Conservation (phyloP, 2,797 vertebrate genomes). For the Odontamblyopus lacepedii region DNA sequence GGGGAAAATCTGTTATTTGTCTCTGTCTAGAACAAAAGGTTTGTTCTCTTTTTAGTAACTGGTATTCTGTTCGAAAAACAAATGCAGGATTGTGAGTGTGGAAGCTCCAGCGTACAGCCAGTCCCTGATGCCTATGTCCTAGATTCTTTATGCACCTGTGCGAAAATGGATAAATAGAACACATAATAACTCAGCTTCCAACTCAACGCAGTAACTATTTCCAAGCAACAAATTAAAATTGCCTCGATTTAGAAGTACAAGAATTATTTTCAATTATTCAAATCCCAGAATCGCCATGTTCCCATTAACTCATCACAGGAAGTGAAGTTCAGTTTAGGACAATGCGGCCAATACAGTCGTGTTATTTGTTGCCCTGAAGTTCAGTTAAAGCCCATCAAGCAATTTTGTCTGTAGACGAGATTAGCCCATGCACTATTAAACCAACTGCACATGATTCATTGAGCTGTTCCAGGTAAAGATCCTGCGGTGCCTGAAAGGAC, state of each 20-base stretch:
- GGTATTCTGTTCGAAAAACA: slow-evolving; percentile 30
- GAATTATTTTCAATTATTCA: not conserved
- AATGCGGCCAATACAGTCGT: not conserved
- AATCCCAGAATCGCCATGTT: not conserved
- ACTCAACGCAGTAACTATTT: not conserved
- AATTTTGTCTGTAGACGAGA: not conserved
- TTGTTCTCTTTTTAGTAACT: slow-evolving; percentile 13
- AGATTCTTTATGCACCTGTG: slow-evolving; percentile 24
- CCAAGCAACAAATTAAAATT: slow-evolving; percentile 1
- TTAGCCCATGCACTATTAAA: not conserved
- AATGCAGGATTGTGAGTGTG: slow-evolving; percentile 27
- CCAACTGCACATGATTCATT: not conserved
- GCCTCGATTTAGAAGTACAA: not conserved
- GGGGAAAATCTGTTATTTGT: slow-evolving; percentile 4
- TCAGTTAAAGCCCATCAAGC: too few relatives aligned
- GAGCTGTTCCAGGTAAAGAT: too few relatives aligned
- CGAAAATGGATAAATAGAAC: slow-evolving; percentile 37
- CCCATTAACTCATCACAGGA: not conserved
- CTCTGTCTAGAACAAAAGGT: not conserved
- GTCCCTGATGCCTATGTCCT: slow-evolving; percentile 17
- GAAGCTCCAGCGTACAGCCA: slow-evolving; percentile 13
- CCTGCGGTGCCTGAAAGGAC: too few relatives aligned
- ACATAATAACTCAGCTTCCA: slow-evolving; percentile 24
- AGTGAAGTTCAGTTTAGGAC: not conserved
- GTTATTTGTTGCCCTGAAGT: not conserved